A percentile compares a stretch with the other conserved stretches of the same genome.
These are phyloP conservation scores for Poeciliopsis paucimaculata DNA, from an alignment of 2,797 vertebrate species.

Conservation along the genomic window DNA sequence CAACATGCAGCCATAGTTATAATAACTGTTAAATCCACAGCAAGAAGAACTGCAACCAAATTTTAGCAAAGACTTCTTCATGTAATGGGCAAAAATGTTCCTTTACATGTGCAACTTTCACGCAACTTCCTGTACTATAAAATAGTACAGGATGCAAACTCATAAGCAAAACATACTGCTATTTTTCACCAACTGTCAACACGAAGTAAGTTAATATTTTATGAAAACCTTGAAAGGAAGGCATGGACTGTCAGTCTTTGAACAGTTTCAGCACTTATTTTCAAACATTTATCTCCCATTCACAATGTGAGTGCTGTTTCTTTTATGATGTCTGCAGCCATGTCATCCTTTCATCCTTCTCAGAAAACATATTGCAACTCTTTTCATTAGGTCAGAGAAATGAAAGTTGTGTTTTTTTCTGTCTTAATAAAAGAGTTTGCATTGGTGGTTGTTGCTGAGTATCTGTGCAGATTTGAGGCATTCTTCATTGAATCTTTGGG, in stretches of 20 bases:
- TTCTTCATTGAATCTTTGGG: constrained; percentile 21
- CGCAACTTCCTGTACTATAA: not conserved
- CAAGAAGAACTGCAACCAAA: constrained; percentile 31
- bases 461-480: constrained; percentile 15
- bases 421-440: constrained; percentile 17
- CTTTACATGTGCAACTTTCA: too few species aligned
- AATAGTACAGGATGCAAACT: not conserved
- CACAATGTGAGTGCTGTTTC: not conserved
- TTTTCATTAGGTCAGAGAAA: constrained; percentile 17
- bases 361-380: not conserved
- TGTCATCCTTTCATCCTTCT: not conserved
- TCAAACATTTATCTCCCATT: not conserved
- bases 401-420: constrained; percentile 27
- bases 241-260: not conserved
- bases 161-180: not conserved
- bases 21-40: constrained; percentile 46
- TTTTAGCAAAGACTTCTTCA: constrained; percentile 29
- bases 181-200: not conserved
- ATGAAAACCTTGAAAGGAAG: not conserved
- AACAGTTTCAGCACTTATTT: not conserved
- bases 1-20: constrained; percentile 36
- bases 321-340: not conserved
- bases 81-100: constrained; percentile 11
- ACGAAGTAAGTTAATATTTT: not conserved
- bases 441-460: constrained; percentile 27